A percentile compares a stretch with the other conserved stretches of the same genome.
phyloP scores from a whole-genome alignment of 1,140 invertebrate genomes.

The Vanessa atalanta region DNA sequence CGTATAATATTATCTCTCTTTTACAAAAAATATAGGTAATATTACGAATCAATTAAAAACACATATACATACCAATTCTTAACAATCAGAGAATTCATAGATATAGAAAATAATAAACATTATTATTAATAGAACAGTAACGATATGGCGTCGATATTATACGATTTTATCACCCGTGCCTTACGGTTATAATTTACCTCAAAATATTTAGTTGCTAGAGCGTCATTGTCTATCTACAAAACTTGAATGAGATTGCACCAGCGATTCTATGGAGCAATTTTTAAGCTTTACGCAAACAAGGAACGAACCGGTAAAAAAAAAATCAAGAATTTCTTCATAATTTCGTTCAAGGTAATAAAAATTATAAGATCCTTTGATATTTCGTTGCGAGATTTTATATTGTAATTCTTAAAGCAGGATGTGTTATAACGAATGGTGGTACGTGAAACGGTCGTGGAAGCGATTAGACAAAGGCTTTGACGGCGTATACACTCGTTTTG shows the following conservation, averaged over 20 bases:
- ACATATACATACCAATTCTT: too few species aligned
- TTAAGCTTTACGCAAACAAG: neutral
- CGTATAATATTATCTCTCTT: too few species aligned
- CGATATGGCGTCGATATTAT: too few species aligned
- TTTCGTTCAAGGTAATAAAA: slow-evolving; percentile 27
- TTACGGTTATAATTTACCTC: too few species aligned
- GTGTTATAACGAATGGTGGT: slow-evolving; percentile 39
- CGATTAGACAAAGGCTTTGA: slow-evolving; percentile 77
- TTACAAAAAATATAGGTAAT: too few species aligned
- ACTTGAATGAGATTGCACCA: neutral
- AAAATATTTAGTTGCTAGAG: too few species aligned
- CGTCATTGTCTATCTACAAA: neutral
- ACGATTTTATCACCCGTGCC: too few species aligned
- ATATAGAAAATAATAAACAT: too few species aligned
- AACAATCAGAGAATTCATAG: too few species aligned
- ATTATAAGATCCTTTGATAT: slow-evolving; percentile 37
- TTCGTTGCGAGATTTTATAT: slow-evolving; percentile 26
- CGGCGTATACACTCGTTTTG: slow-evolving; percentile 75
- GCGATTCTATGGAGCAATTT: neutral
- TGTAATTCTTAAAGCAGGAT: slow-evolving; percentile 41
- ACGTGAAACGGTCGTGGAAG: slow-evolving; percentile 59
- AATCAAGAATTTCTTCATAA: slow-evolving; percentile 21
- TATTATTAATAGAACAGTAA: too few species aligned
- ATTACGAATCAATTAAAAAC: too few species aligned
- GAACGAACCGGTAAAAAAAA: neutral